These are phyloP conservation scores for Griposia aprilina DNA, from an alignment of 2,888 invertebrate genomes.

Conservation along the genomic window DNA sequence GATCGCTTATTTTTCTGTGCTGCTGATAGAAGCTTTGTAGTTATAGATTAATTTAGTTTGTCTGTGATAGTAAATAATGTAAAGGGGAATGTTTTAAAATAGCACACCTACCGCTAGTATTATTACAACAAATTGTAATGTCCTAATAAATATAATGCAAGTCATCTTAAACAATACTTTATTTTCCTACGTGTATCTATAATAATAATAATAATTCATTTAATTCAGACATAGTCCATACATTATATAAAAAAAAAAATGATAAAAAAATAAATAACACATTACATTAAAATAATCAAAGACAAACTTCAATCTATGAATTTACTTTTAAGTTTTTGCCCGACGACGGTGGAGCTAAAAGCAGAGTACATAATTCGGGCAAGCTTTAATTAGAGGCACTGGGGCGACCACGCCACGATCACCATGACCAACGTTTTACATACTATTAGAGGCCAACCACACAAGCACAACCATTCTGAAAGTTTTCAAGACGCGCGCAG, in stretches of 20 bases:
- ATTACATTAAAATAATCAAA: too few relatives aligned
- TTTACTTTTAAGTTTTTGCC: neutral
- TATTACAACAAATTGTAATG: constrained; percentile 12
- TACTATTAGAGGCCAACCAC: too few relatives aligned
- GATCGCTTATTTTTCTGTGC: constrained; percentile 15
- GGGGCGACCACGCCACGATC: too few relatives aligned
- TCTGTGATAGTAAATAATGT: constrained; percentile 45
- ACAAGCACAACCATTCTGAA: neutral
- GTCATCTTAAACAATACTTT: too few relatives aligned
- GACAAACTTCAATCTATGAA: too few relatives aligned
- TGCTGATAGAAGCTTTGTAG: constrained; percentile 10
- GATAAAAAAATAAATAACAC: too few relatives aligned
- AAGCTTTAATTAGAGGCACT: too few relatives aligned
- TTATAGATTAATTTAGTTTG: constrained; percentile 13
- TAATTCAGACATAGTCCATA: too few relatives aligned
- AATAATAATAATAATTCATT: too few relatives aligned
- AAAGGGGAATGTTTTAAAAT: neutral
- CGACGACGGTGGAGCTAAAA: too few relatives aligned
- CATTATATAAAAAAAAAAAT: too few relatives aligned
- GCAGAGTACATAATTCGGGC: neutral
- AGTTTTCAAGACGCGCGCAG: neutral
- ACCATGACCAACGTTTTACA: neutral
- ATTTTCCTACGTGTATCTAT: too few relatives aligned
- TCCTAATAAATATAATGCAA: constrained; percentile 24
- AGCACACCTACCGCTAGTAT: neutral